phyloP scores from a whole-genome alignment of 1,140 invertebrate genomes.

The Drosophila tristis region DNA sequence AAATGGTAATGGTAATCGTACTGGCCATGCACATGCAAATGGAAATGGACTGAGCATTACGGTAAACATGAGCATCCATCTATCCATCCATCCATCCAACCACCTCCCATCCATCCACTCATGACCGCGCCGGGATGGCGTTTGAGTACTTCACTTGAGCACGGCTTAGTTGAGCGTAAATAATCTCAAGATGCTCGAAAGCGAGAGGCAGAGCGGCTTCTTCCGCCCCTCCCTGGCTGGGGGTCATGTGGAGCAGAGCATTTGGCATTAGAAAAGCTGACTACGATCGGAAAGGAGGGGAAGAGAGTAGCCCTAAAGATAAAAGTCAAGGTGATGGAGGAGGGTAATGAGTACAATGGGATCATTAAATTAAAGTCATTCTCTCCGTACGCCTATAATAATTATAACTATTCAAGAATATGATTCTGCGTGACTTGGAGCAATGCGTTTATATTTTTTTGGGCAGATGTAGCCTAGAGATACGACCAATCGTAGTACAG shows the following conservation, averaged over 20 bases:
- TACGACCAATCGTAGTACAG: no score
- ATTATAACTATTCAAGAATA: no score
- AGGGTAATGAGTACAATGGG: constrained; percentile 35
- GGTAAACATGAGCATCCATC: constrained; percentile 10
- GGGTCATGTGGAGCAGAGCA: constrained; percentile 42
- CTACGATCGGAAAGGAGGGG: neutral
- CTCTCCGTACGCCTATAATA: neutral
- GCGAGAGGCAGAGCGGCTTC: no score
- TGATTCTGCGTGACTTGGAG: no score
- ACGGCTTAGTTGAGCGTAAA: constrained; percentile 56
- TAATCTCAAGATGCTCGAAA: constrained; percentile 31
- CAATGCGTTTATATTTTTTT: no score
- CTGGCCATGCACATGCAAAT: constrained; percentile 14
- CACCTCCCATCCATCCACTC: constrained; percentile 9
- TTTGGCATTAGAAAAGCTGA: constrained; percentile 27
- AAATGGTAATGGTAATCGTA: constrained; percentile 39
- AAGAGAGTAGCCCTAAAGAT: constrained; percentile 20
- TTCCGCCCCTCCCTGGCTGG: constrained; percentile 16
- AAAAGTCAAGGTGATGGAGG: constrained; percentile 3
- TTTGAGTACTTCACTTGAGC: constrained; percentile 51
- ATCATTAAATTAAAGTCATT: constrained; percentile 9
- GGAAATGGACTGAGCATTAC: constrained; percentile 33
- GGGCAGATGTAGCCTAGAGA: no score
- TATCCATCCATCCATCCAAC: constrained; percentile 7
- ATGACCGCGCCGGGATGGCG: constrained; percentile 2